These are phyloP conservation scores for Scophthalmus maximus DNA, from an alignment of 2,113 vertebrate genomes.

Conservation along the genomic window DNA sequence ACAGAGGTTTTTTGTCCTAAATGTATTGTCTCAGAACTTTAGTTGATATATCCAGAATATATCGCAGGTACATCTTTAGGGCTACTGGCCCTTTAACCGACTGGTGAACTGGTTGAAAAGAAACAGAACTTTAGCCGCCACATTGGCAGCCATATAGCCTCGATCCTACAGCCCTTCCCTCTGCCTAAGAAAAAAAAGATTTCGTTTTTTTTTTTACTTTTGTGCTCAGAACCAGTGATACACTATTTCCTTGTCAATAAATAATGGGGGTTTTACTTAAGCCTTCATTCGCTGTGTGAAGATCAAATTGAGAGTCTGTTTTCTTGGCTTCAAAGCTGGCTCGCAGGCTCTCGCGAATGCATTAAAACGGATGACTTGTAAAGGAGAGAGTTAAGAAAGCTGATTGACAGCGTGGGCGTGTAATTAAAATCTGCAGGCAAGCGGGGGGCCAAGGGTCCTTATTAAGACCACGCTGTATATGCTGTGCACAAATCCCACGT, in stretches of 20 bases:
- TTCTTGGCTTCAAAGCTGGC: slow-evolving; percentile 63
- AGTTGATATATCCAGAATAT: too few relatives aligned
- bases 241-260: slow-evolving; percentile 50
- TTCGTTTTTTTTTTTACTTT: slow-evolving; percentile 44
- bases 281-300: slow-evolving; percentile 53
- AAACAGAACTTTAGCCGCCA: too few relatives aligned
- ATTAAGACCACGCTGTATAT: slow-evolving; percentile 63
- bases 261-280: slow-evolving; percentile 35
- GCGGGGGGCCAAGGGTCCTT: slow-evolving; percentile 63
- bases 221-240: slow-evolving; percentile 30
- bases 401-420: slow-evolving; percentile 74
- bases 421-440: slow-evolving; percentile 75
- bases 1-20: too few relatives aligned
- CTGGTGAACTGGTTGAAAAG: too few relatives aligned
- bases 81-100: too few relatives aligned
- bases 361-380: slow-evolving; percentile 70
- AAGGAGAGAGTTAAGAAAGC: slow-evolving; percentile 57
- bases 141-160: background rate
- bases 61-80: background rate
- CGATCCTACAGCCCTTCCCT: background rate
- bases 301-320: slow-evolving; percentile 59
- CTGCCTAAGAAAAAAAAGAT: slow-evolving; percentile 2
- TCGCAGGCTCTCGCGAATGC: slow-evolving; percentile 57
- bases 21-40: background rate
- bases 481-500: slow-evolving; percentile 56